Percentiles rank a stretch among this genome's conserved stretches.
phyloP scores from a whole-genome alignment of 2,888 invertebrate species.

The Noctua janthe region DNA sequence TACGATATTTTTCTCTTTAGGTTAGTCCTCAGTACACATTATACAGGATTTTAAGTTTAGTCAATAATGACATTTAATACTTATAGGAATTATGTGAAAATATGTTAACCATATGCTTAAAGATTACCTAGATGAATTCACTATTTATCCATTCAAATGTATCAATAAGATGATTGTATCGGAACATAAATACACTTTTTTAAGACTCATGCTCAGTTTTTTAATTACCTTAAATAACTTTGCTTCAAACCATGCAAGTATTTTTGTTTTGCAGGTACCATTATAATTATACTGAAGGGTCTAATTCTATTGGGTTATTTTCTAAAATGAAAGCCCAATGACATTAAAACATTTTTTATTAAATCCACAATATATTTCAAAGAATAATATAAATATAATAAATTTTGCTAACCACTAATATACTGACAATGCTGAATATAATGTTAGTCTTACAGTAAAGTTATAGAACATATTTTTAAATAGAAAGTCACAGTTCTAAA shows the following conservation, averaged over 20 bases:
- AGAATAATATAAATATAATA: slow-evolving; percentile 90
- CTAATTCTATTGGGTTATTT: neutral
- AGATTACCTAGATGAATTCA: slow-evolving; percentile 11
- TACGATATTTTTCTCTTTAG: neutral
- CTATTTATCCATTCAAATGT: slow-evolving; percentile 22
- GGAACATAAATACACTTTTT: slow-evolving; percentile 41
- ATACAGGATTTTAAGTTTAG: slow-evolving; percentile 25
- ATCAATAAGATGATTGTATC: slow-evolving; percentile 28
- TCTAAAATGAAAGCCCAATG: slow-evolving; percentile 80
- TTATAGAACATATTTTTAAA: slow-evolving; percentile 71
- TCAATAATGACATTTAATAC: neutral
- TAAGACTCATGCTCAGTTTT: slow-evolving; percentile 6
- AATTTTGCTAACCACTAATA: slow-evolving; percentile 84
- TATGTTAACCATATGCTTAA: slow-evolving; percentile 13
- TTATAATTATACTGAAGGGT: neutral
- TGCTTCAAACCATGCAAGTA: neutral
- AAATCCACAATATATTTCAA: slow-evolving; percentile 90
- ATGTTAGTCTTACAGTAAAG: slow-evolving; percentile 75
- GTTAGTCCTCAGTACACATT: neutral
- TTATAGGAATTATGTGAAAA: slow-evolving; percentile 25
- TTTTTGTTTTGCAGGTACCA: neutral
- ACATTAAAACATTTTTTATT: slow-evolving; percentile 88
- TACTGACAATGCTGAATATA: slow-evolving; percentile 80
- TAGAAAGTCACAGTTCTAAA: slow-evolving; percentile 65
- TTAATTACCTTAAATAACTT: slow-evolving; percentile 5